Conservation (phyloP, 2,113 vertebrate genomes). For the Pedionomus torquatus region DNA sequence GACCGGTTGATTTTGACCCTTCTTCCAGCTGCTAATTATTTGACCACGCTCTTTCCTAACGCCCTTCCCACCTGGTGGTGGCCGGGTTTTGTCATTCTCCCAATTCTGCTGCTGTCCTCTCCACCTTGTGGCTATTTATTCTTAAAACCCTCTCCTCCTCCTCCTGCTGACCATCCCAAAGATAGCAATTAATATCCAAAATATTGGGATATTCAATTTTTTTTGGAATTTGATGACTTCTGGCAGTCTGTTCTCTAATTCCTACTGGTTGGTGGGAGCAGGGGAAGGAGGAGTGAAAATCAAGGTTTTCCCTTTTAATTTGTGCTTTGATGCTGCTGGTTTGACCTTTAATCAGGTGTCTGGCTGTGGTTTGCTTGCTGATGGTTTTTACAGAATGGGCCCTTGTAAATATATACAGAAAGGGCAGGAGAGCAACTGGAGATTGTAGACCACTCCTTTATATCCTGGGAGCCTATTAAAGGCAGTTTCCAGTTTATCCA, state of each 20-base stretch:
- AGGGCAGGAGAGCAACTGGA: slow-evolving; percentile 47
- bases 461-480: slow-evolving; percentile 47
- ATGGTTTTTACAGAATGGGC: slow-evolving; percentile 17
- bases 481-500: slow-evolving; percentile 7
- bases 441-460: slow-evolving; percentile 18
- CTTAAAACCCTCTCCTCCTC: background rate
- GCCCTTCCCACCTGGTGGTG: slow-evolving; percentile 4
- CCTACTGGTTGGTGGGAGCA: background rate
- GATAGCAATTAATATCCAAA: background rate
- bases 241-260: background rate
- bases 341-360: slow-evolving; percentile 50
- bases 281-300: background rate
- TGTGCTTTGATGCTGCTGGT: slow-evolving; percentile 9
- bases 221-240: background rate
- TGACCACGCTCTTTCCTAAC: background rate
- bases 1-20: slow-evolving; percentile 15
- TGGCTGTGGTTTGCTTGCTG: slow-evolving; percentile 36
- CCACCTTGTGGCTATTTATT: slow-evolving; percentile 3
- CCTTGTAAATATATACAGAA: slow-evolving; percentile 59
- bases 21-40: slow-evolving; percentile 41
- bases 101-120: background rate
- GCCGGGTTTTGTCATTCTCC: slow-evolving; percentile 30
- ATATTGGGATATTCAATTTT: background rate
- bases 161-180: background rate
- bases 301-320: slow-evolving; percentile 19